Conservation (phyloP, 1,140 invertebrate genomes). For the Druon quercuslanigerum region DNA sequence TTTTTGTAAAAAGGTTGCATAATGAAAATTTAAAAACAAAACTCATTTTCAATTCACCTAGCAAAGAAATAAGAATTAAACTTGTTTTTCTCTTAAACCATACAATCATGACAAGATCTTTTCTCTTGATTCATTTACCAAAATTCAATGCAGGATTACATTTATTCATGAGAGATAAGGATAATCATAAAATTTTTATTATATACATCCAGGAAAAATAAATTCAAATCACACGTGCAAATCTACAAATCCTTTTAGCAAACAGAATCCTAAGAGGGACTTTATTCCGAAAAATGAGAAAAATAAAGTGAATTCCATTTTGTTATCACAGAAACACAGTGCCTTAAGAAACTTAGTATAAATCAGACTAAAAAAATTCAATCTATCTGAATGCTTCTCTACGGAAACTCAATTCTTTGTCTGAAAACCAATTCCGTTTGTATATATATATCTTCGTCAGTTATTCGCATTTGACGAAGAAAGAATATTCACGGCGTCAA, state of each 20-base stretch:
- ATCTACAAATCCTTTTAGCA: constrained; percentile 6
- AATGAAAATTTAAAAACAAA: too few species aligned
- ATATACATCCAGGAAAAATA: not conserved
- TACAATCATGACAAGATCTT: too few species aligned
- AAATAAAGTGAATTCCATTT: constrained; percentile 11
- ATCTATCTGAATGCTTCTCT: constrained; percentile 28
- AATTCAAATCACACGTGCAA: not conserved
- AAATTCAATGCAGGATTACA: too few species aligned
- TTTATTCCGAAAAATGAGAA: not conserved
- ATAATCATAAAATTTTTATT: not conserved
- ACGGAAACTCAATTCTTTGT: constrained; percentile 20
- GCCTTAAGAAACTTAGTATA: constrained; percentile 28
- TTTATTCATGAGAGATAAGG: too few species aligned
- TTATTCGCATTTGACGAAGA: constrained; percentile 14
- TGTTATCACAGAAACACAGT: constrained; percentile 17
- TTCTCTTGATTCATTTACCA: too few species aligned
- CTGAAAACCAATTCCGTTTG: constrained; percentile 30
- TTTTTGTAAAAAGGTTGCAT: too few species aligned
- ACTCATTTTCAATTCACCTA: too few species aligned
- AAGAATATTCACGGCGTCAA: constrained; percentile 15
- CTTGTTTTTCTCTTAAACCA: too few species aligned
- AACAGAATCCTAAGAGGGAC: not conserved
- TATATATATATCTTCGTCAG: constrained; percentile 22
- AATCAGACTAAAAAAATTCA: constrained; percentile 21
- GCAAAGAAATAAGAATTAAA: too few species aligned